Conservation (phyloP, 2,888 invertebrate species). For the Clanis bilineata region DNA sequence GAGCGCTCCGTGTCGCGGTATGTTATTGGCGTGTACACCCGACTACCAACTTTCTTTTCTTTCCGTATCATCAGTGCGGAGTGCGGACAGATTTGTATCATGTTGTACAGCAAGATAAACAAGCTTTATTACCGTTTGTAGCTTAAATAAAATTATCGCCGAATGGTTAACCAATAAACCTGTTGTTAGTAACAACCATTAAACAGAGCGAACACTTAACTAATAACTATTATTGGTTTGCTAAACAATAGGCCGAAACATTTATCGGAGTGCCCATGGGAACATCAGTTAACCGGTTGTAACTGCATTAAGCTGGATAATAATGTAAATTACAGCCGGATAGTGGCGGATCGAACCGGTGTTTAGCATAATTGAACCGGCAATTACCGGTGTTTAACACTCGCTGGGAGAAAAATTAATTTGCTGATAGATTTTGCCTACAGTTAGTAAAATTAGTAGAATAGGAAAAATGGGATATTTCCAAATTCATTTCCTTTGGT, state of each 20-base stretch:
- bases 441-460: too few relatives aligned
- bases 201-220: conserved; percentile 8
- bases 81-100: too few relatives aligned
- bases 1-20: too few relatives aligned
- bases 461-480: too few relatives aligned
- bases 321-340: conserved; percentile 56
- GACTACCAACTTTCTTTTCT: too few relatives aligned
- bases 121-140: background rate
- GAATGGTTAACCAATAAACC: conserved; percentile 3
- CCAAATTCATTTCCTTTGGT: too few relatives aligned
- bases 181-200: conserved; percentile 5
- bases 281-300: conserved; percentile 44
- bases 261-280: conserved; percentile 37
- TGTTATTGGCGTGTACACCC: too few relatives aligned
- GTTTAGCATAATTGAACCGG: conserved; percentile 32
- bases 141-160: conserved; percentile 1
- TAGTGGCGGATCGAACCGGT: conserved; percentile 38
- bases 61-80: too few relatives aligned
- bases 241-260: conserved; percentile 19
- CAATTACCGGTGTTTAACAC: conserved; percentile 22
- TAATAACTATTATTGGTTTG: conserved; percentile 14
- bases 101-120: too few relatives aligned
- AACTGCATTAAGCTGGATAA: conserved; percentile 61
- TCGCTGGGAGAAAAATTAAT: background rate
- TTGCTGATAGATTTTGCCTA: background rate